Evolutionary conservation across 2,113 vertebrate species (phyloP), one percentile per base, ranked within the genome.

Genomic region (Speoplatyrhinus poulsoni): DNA sequence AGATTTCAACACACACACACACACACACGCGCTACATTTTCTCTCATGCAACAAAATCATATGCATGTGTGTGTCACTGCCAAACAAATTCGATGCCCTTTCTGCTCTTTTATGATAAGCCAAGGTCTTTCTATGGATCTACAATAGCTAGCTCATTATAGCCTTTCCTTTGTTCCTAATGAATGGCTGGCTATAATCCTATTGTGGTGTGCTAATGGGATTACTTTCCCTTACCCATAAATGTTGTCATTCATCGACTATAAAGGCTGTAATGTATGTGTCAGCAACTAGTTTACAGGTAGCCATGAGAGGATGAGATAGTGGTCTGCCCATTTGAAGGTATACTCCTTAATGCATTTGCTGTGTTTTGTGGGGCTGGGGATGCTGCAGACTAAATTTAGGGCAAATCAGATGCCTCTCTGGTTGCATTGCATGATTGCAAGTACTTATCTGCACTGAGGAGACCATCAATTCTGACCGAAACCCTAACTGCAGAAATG

Each of bases 131-230:
- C 16, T 9, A 19, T 48, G 10, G 60, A 16, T 62, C 15, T n/a
- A 47, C 26, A 68, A 50, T 68, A 26, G 56, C 49, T 54, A 9
- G 17, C 32, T 59, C 53, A 48, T 41, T 46, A 13, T 61, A 50
- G 66, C 46, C 6, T 59, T 62, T 74, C 12, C 71, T 74, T 65
- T 9, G 4, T 65, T 80, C 76, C 12, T 26, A 33, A 49, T 54
- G n/a, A 75, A 74, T 74, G 9, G 54, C 9, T 55, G 48, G 66
- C 66, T 73, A n/a, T 61, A 84, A 74, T 77, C 73, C 59, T 67
- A n/a, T 70, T 72, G 67, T 57, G 49, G 46, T 60, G 75, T 46
- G 47, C 32, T 73, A 76, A 83, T 72, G 55, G 63, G 87, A 72
- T 82, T 59, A 59, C 11, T 55, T 54, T 75, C 57, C 67, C 49